These are phyloP conservation scores for Plebejus argus DNA, from an alignment of 2,888 invertebrate genomes.

Conservation along the genomic window DNA sequence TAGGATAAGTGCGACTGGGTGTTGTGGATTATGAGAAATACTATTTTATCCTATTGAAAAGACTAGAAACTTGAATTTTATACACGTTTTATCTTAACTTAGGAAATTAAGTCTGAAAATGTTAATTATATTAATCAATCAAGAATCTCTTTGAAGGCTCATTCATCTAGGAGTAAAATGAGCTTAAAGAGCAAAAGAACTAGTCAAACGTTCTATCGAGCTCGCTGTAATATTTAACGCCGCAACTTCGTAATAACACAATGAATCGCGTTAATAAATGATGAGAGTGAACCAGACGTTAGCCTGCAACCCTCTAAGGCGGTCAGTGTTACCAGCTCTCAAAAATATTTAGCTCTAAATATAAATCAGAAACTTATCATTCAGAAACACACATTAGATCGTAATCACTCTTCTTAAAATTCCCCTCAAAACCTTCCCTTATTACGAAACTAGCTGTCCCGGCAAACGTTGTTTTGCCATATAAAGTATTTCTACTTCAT, in stretches of 20 bases:
- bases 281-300: slow-evolving; percentile 56
- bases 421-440: too few species aligned
- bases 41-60: too few species aligned
- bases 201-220: neutral
- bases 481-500: too few species aligned
- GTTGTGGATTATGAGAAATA: too few species aligned
- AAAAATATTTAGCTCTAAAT: neutral
- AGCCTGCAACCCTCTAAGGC: slow-evolving; percentile 64
- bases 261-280: slow-evolving; percentile 26
- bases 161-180: neutral
- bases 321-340: neutral
- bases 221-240: slow-evolving; percentile 29
- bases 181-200: neutral
- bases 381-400: too few species aligned
- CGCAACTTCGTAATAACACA: slow-evolving; percentile 17
- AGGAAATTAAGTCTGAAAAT: neutral
- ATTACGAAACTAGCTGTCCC: too few species aligned
- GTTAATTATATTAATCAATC: neutral
- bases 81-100: too few species aligned
- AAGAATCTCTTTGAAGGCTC: neutral
- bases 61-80: too few species aligned
- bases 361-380: neutral
- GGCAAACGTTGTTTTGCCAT: too few species aligned
- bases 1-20: too few species aligned
- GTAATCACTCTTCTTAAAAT: too few species aligned